phyloP scores from a whole-genome alignment of 1,140 invertebrate genomes.

The Trinorchestia longiramus region DNA sequence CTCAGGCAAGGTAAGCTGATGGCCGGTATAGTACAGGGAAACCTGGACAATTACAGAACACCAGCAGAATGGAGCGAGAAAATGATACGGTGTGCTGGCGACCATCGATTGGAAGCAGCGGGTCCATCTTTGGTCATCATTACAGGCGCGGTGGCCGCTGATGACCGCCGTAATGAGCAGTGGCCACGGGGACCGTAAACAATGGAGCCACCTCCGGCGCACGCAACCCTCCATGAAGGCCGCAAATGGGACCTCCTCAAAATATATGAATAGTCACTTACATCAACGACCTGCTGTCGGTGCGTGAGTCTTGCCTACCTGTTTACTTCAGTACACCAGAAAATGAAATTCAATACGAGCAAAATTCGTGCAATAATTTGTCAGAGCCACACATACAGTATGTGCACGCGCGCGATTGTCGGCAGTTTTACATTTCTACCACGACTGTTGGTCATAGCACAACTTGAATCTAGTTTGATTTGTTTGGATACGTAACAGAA shows the following conservation, averaged over 20 bases:
- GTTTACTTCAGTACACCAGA: neutral
- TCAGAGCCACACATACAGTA: neutral
- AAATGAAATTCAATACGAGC: neutral
- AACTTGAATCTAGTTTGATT: too few relatives aligned
- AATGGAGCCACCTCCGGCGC: neutral
- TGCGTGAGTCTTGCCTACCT: neutral
- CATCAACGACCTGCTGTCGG: neutral
- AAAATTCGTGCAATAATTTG: neutral
- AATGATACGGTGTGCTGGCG: constrained; percentile 29
- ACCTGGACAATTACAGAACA: neutral
- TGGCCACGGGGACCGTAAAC: neutral
- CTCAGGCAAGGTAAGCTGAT: neutral
- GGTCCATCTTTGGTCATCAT: constrained; percentile 26
- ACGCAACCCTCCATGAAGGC: neutral
- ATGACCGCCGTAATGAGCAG: constrained; percentile 37
- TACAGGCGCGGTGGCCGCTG: neutral
- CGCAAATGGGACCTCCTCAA: neutral
- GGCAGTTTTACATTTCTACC: too few relatives aligned
- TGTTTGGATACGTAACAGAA: too few relatives aligned
- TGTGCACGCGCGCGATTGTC: too few relatives aligned
- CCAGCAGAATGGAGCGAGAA: constrained; percentile 1
- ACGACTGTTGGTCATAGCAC: too few relatives aligned
- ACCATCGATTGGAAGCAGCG: neutral
- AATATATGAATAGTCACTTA: constrained; percentile 22
- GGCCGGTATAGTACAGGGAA: neutral